Conservation (phyloP, 2,113 vertebrate species). For the Alligator mississippiensis region DNA sequence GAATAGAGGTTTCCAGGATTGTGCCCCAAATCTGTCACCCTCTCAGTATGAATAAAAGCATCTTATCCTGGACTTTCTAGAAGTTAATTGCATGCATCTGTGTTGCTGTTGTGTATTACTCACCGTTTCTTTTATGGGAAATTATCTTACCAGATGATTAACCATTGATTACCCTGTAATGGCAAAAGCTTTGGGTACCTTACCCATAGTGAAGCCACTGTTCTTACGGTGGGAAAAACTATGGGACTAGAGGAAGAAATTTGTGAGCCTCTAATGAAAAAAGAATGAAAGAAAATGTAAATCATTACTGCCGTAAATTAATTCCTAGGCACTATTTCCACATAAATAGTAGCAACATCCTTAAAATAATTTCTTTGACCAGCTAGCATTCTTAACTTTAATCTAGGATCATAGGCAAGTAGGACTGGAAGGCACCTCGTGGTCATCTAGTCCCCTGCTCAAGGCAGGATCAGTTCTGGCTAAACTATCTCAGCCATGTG, state of each 20-base stretch:
- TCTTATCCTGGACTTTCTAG: neutral
- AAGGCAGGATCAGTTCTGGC: too few species aligned
- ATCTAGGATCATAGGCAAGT: too few species aligned
- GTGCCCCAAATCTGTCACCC: neutral
- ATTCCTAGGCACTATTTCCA: neutral
- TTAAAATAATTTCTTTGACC: too few species aligned
- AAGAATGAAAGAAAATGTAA: neutral
- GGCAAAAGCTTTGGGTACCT: neutral
- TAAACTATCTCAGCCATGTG: too few species aligned
- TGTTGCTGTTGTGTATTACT: neutral
- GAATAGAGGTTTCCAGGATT: neutral
- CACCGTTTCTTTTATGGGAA: neutral
- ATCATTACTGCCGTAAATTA: neutral
- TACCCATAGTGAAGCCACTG: neutral
- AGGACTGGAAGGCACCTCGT: too few species aligned
- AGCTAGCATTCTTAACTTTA: neutral
- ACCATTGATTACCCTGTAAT: neutral
- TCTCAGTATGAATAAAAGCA: neutral
- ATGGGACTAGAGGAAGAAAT: neutral
- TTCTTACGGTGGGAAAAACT: neutral
- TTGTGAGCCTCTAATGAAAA: neutral
- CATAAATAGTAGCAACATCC: too few species aligned
- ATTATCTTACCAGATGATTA: neutral
- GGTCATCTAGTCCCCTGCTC: too few species aligned
- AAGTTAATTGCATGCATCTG: slow-evolving; percentile 20